Base-by-base conservation (phyloP, 2,113 vertebrate species). In the Recurvirostra avosetta region DNA sequence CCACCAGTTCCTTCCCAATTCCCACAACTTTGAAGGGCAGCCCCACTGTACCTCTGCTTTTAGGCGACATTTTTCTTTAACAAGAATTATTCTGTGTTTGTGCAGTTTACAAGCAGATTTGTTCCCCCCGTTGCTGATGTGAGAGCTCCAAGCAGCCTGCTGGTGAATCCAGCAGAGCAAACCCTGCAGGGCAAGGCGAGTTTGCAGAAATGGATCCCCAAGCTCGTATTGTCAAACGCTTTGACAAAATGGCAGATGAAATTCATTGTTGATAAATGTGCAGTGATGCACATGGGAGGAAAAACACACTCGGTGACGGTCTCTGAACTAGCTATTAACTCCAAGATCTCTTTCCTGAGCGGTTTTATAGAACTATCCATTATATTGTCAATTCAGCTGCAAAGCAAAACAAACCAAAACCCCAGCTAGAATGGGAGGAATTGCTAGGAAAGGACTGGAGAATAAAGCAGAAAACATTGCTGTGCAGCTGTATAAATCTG, bases 271-370 rank as follows among this genome's bases (percentile, higher is more conserved):
- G 91, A 90, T 95, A 92, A 94, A 96, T 70, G 95, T 88, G 82
- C 83, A 92, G 81, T 40, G 88, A 75, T 97, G 94, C 92, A 91
- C 95, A 76, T 36, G 92, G 86, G 94, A 88, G 78, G 76, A 90
- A 92, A 96, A 95, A 53, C 86, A 94, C 90, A 70, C 67, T 38
- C 0, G 0, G 62, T 90, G 95, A 77, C 86, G 67, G 71, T 93
- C 71, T 93, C 62, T 96, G 95, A 96, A 92, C 82, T 73, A 72
- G 86, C 92, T 94, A 45, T 96, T 96, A 93, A 88, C 91, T 96
- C 58, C 71, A 66, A 90, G 67, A 97, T 95, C 94, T 88, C 61
- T 94, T 95, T 95, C 49, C 90, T 90, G 92, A 76, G 82, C 80
- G 86, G 82, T 94, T 97, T 94, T 95, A 74, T 94, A 77, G 88